phyloP scores from a whole-genome alignment of 2,113 vertebrate species.

The Sorex fumeus region DNA sequence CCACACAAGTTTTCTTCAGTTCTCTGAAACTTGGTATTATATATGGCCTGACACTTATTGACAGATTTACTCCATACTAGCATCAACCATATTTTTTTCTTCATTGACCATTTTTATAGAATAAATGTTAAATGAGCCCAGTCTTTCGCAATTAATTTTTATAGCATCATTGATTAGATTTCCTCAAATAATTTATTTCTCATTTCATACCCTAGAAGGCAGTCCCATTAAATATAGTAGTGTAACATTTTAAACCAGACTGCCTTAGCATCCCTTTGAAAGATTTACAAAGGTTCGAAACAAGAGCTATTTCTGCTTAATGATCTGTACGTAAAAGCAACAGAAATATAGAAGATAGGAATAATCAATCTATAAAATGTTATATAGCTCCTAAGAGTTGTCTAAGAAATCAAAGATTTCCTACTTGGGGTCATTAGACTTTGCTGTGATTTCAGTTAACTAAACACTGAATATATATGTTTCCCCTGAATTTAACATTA shows the following conservation, averaged over 20 bases:
- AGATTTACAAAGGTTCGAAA: slow-evolving; percentile 72
- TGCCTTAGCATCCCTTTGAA: slow-evolving; percentile 30
- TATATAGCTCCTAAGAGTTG: slow-evolving; percentile 51
- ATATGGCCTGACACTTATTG: not conserved
- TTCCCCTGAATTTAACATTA: slow-evolving; percentile 69
- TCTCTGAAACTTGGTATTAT: not conserved
- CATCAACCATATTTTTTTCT: slow-evolving; percentile 59
- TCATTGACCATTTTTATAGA: slow-evolving; percentile 75
- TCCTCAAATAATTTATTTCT: slow-evolving; percentile 78
- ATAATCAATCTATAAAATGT: slow-evolving; percentile 69
- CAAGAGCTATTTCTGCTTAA: slow-evolving; percentile 72
- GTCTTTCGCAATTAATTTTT: slow-evolving; percentile 82
- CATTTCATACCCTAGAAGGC: slow-evolving; percentile 66
- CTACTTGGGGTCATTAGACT: slow-evolving; percentile 48
- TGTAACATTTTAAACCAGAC: slow-evolving; percentile 65
- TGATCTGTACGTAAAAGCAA: slow-evolving; percentile 68
- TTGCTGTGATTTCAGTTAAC: slow-evolving; percentile 48
- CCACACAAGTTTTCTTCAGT: not conserved
- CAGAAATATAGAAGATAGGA: slow-evolving; percentile 71
- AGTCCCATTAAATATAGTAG: slow-evolving; percentile 77
- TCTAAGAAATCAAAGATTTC: slow-evolving; percentile 58
- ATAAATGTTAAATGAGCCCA: slow-evolving; percentile 79
- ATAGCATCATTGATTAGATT: slow-evolving; percentile 81
- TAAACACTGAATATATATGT: slow-evolving; percentile 77
- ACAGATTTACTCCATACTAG: slow-evolving; percentile 8